phyloP scores from a whole-genome alignment of 2,888 invertebrate genomes.

The Heliconius ismenius region DNA sequence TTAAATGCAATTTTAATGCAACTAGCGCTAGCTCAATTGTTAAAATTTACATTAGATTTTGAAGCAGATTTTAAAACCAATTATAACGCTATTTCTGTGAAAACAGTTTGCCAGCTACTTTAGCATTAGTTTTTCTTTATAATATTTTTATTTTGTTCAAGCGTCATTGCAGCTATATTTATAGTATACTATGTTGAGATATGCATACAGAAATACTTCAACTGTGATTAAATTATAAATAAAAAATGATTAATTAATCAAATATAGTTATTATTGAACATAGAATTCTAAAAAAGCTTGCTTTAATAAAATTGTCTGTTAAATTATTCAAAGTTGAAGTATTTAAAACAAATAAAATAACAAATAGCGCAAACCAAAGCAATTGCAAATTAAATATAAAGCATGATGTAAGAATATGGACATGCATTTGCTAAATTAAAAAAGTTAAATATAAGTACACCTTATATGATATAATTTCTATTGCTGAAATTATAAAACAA shows the following conservation, averaged over 20 bases:
- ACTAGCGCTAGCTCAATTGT: background rate
- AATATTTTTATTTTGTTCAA: background rate
- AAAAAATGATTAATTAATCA: background rate
- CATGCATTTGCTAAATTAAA: background rate
- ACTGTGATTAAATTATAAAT: background rate
- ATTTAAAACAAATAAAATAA: background rate
- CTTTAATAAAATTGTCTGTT: background rate
- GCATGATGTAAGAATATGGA: no score
- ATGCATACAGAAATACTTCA: background rate
- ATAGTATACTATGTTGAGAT: background rate
- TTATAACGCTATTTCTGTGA: background rate
- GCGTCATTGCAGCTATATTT: conserved; percentile 17
- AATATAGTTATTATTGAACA: no score
- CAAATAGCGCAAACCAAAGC: background rate
- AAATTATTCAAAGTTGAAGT: background rate
- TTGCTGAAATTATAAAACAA: background rate
- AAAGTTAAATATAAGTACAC: background rate
- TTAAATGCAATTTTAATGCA: background rate
- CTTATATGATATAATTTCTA: background rate
- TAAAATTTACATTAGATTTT: background rate
- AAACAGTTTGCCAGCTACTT: background rate
- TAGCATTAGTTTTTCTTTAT: background rate
- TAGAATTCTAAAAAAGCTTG: background rate
- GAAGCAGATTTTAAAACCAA: background rate
- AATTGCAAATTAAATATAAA: background rate